Conservation (phyloP, 2,797 vertebrate species). For the Sebastes iracundus region DNA sequence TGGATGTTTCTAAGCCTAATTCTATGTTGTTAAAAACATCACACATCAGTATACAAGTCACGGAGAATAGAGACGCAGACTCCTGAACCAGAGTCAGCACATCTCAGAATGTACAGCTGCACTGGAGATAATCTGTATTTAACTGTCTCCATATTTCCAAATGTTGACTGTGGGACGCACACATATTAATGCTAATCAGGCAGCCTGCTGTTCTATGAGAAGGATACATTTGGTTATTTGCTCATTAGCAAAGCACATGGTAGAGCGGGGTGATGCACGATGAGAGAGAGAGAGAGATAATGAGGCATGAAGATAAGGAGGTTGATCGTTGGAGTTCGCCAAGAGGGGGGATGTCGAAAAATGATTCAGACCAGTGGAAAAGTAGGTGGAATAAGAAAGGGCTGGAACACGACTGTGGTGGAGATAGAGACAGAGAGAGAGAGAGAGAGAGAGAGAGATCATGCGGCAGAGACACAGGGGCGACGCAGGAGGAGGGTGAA, state of each 20-base stretch:
- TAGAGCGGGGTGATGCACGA: background rate
- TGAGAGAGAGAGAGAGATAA: background rate
- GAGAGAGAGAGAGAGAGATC: background rate
- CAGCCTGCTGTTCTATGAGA: background rate
- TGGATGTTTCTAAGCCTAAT: background rate
- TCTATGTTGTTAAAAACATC: background rate
- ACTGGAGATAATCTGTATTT: background rate
- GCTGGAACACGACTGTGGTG: background rate
- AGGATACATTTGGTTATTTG: background rate
- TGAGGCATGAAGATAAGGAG: background rate
- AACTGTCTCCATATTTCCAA: background rate
- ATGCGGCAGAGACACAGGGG: background rate
- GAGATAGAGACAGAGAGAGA: background rate
- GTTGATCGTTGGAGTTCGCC: background rate
- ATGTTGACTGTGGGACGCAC: background rate
- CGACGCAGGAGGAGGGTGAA: background rate
- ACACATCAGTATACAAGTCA: background rate
- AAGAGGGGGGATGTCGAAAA: background rate
- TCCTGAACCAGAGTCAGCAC: background rate
- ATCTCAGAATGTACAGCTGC: background rate
- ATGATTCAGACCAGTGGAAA: background rate
- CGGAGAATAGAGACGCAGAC: background rate
- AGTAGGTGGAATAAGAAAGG: background rate
- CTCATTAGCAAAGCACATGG: slow-evolving; percentile 16
- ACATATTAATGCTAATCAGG: background rate